Base-by-base conservation (phyloP, 2,113 vertebrate genomes). In the Lichenostomus cassidix region DNA sequence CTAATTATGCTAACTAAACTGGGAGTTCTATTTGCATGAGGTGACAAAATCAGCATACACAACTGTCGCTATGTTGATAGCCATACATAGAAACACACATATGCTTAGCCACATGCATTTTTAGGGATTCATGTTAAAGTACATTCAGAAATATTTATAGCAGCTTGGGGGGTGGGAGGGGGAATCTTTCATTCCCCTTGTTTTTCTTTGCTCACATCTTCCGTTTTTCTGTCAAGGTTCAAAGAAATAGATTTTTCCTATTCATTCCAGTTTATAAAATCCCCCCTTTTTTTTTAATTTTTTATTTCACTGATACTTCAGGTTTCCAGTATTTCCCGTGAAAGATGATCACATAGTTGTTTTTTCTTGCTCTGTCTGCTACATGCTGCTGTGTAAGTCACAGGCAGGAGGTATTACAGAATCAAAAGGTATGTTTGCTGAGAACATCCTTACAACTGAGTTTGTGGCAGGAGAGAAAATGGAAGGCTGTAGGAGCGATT, bases 381-480 rank as follows among this genome's bases (percentile, higher is more conserved):
- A 59, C 39, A 11, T 6, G 56, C 64, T 89, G 52, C 80, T 89
- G 37, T 3, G 0, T 68, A 84, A 89, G 29, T 53, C 77, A 50
- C 29, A 50, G 41, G 46, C 52, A 67, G 78, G 91, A 90, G 41
- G 55, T 65, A 67, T 46, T 27, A 22, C 2, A 52, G 73, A 94
- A 77, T 79, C 79, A 81, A 91, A 90, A 82, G 55, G 29, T 42
- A 37, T 19, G 5, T 75, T 80, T 41, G 41, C 60, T 82, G 37
- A 68, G 65, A 59, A 78, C 62, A 93, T 73, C 78, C 56, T 81
- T 56, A 10, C 39, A 53, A 29, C 52, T 75, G 83, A 6, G 41
- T 28, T 86, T 67, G 83, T 83, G 70, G 59, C 50, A 85, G 80
- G 20, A 94, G 68, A 87, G 81, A 97, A 97, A 94, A 94, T 90